Evolutionary conservation across 2,113 vertebrate species (phyloP), one percentile per base, ranked within the genome.

Genomic region (Gulo gulo): DNA sequence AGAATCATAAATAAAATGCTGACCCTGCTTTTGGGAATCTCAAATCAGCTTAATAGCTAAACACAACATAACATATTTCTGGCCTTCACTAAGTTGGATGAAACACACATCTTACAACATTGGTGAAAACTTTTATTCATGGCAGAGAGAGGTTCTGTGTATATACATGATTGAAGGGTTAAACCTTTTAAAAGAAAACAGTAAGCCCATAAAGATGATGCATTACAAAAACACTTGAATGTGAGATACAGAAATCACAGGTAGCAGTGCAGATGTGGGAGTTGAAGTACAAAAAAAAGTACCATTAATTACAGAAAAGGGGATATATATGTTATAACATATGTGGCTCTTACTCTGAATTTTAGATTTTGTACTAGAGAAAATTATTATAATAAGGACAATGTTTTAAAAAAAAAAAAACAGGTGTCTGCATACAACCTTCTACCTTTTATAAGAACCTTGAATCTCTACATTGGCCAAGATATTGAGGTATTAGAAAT

Each of bases 11-110:
- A 87, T 92, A 92, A 92, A 90, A 87, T 67, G 74, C 10, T 24
- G 23, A 61, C 24, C 14, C 6, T 95, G 65, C 45, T 50, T 92
- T 86, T 97, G 61, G 74, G 57, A 79, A 94, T 94, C 29, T 78
- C 45, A 96, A 80, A 47, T 95, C 55, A 87, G 15, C 55, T 94
- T 87, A 69, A 88, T 55, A 97, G 63, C 31, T 88, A 94, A 95
- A 76, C 50, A 65, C 21, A 85, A 73, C 36, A 82, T 13, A 71
- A 21, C 26, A 1, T 76, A 88, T 73, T 79, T 91, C n/a, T 94
- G 59, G 5, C 21, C 24, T 92, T 95, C 31, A 12, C 26, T 89
- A 92, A 61, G 13, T 26, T 87, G 61, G 6, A 83, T 76, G 47
- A 89, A 90, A 86, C 45, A 31, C 9, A 26, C 14, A 4, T 81